Percentiles rank a stretch among this genome's conserved stretches.
Evolutionary conservation across 2,888 invertebrate genomes (phyloP).

Genomic region (Bhutanitis thaidina): DNA sequence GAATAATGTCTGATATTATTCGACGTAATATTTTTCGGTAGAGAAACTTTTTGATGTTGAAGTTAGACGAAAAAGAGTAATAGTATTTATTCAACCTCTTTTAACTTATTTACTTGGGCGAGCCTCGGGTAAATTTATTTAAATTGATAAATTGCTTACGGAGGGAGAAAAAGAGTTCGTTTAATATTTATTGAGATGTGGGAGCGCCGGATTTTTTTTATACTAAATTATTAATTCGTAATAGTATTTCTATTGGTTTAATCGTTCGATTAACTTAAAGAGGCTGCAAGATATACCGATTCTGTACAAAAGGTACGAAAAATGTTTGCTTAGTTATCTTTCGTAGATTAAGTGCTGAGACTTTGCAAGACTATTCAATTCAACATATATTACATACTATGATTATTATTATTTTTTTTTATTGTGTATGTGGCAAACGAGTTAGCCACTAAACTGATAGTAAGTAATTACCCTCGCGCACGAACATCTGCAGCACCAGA

Average conservation of each 20-base stretch:
- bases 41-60: slow-evolving; percentile 1
- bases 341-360: no score
- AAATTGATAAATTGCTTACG: slow-evolving; percentile 19
- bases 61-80: slow-evolving; percentile 13
- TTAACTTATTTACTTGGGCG: slow-evolving; percentile 10
- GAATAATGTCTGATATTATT: slow-evolving; percentile 14
- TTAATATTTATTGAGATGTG: slow-evolving; percentile 17
- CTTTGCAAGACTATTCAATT: no score
- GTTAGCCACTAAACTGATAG: no score
- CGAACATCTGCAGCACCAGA: no score
- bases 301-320: no score
- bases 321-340: no score
- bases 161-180: slow-evolving; percentile 7
- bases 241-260: background rate
- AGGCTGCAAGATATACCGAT: no score
- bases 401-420: no score
- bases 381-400: no score
- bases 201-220: slow-evolving; percentile 2
- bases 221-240: background rate
- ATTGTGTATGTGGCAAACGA: no score
- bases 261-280: background rate
- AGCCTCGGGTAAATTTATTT: slow-evolving; percentile 23
- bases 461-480: no score
- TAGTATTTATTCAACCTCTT: slow-evolving; percentile 11
- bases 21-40: background rate